Percentiles rank a stretch among this genome's conserved stretches.
Conservation (phyloP, 2,888 invertebrate genomes). For the Acrobeloides nanus region DNA sequence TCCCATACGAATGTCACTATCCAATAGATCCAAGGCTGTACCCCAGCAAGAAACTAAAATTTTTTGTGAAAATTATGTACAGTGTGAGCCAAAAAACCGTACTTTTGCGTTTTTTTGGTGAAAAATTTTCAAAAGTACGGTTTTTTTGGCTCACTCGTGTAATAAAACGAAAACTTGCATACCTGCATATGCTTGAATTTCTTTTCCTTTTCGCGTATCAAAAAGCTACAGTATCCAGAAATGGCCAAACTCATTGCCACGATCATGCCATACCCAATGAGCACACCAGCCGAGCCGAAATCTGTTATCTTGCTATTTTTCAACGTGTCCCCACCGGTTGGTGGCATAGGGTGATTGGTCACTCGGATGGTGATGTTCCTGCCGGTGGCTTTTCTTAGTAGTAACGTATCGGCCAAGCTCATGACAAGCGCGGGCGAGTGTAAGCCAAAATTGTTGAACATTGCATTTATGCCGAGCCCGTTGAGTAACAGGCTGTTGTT, state of each 20-base stretch:
- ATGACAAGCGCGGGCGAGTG: slow-evolving; percentile 32
- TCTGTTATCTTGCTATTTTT: slow-evolving; percentile 26
- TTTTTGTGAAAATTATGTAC: not conserved
- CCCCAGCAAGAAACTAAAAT: slow-evolving; percentile 30
- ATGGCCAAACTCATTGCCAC: slow-evolving; percentile 22
- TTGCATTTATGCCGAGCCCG: slow-evolving; percentile 17
- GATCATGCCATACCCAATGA: slow-evolving; percentile 27
- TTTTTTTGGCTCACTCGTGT: too few relatives aligned
- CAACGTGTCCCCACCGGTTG: slow-evolving; percentile 30
- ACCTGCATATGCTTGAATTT: slow-evolving; percentile 44
- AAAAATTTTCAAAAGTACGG: too few relatives aligned
- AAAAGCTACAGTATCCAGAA: slow-evolving; percentile 35
- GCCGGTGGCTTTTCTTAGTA: not conserved
- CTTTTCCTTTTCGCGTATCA: slow-evolving; percentile 45
- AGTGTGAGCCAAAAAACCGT: too few relatives aligned
- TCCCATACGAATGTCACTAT: slow-evolving; percentile 40
- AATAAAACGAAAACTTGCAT: not conserved
- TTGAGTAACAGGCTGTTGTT: slow-evolving; percentile 1
- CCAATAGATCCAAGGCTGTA: slow-evolving; percentile 45
- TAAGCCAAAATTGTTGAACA: slow-evolving; percentile 39
- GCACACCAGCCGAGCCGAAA: slow-evolving; percentile 16
- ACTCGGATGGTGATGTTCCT: slow-evolving; percentile 12
- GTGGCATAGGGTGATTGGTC: slow-evolving; percentile 37
- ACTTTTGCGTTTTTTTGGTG: too few relatives aligned
- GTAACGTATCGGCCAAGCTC: slow-evolving; percentile 30